Percentiles rank a stretch among this genome's conserved stretches.
These are phyloP conservation scores for Gephyroberyx darwinii DNA, from an alignment of 2,797 vertebrate genomes.

Conservation along the genomic window DNA sequence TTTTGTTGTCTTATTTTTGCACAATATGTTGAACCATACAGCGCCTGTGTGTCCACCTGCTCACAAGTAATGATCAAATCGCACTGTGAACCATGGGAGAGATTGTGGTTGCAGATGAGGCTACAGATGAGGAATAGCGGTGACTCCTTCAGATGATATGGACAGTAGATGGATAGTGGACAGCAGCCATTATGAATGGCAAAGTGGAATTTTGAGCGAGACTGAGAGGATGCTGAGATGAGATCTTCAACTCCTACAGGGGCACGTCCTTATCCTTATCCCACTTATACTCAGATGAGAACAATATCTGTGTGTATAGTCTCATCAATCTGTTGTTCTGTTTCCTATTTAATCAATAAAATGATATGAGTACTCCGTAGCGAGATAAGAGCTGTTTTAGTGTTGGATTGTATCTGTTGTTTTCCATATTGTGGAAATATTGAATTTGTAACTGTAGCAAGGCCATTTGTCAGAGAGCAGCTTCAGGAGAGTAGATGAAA, in stretches of 20 bases:
- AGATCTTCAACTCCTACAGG: constrained; percentile 60
- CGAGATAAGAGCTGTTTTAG: constrained; percentile 49
- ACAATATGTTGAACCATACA: constrained; percentile 75
- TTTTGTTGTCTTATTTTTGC: constrained; percentile 55
- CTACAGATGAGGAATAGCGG: constrained; percentile 32
- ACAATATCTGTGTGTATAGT: constrained; percentile 75
- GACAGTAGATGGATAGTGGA: constrained; percentile 54
- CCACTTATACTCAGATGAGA: constrained; percentile 73
- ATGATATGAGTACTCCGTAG: constrained; percentile 59
- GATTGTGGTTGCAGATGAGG: constrained; percentile 37
- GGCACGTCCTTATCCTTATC: constrained; percentile 63
- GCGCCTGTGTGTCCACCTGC: constrained; percentile 63
- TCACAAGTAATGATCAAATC: constrained; percentile 68
- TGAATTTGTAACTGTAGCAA: neutral
- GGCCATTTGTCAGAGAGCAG: neutral
- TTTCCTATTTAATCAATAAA: constrained; percentile 89
- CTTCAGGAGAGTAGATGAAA: too few species aligned
- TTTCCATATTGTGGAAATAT: neutral
- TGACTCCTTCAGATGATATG: constrained; percentile 44
- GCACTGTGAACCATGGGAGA: constrained; percentile 68
- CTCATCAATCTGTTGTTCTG: constrained; percentile 78
- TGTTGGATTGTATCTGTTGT: constrained; percentile 43
- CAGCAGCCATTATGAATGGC: constrained; percentile 63
- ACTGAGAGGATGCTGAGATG: constrained; percentile 60
- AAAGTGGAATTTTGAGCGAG: constrained; percentile 41